phyloP scores from a whole-genome alignment of 2,888 invertebrate genomes.

The Eupithecia insigniata region DNA sequence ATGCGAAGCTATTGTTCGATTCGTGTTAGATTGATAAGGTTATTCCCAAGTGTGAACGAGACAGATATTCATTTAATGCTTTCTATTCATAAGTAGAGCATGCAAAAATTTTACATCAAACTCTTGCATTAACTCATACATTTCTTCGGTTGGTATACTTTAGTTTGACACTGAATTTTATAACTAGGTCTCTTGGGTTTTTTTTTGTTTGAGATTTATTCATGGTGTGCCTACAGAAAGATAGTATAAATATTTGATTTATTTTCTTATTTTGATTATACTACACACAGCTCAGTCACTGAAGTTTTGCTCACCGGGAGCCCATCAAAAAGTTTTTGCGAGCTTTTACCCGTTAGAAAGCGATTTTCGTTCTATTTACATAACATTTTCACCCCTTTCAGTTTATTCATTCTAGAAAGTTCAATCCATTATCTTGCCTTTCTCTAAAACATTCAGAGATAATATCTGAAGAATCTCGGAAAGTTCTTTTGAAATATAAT shows the following conservation, averaged over 20 bases:
- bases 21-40: conserved; percentile 84
- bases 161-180: background rate
- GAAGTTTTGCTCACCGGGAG: conserved; percentile 53
- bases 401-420: conserved; percentile 63
- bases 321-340: conserved; percentile 74
- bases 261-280: conserved; percentile 52
- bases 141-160: background rate
- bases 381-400: conserved; percentile 66
- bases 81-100: conserved; percentile 76
- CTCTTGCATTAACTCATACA: background rate
- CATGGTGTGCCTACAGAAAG: too few species aligned
- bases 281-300: conserved; percentile 41
- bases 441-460: conserved; percentile 30
- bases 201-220: background rate
- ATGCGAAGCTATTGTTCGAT: conserved; percentile 84
- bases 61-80: conserved; percentile 77
- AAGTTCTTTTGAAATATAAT: conserved; percentile 33
- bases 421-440: conserved; percentile 64
- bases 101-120: conserved; percentile 53
- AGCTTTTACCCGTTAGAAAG: conserved; percentile 70
- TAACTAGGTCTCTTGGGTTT: background rate
- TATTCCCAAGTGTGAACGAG: conserved; percentile 82
- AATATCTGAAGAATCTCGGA: conserved; percentile 15
- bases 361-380: conserved; percentile 73
- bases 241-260: conserved; percentile 23